Evolutionary conservation across 2,797 vertebrate species (phyloP).

Genomic region (Eleutherodactylus coqui): DNA sequence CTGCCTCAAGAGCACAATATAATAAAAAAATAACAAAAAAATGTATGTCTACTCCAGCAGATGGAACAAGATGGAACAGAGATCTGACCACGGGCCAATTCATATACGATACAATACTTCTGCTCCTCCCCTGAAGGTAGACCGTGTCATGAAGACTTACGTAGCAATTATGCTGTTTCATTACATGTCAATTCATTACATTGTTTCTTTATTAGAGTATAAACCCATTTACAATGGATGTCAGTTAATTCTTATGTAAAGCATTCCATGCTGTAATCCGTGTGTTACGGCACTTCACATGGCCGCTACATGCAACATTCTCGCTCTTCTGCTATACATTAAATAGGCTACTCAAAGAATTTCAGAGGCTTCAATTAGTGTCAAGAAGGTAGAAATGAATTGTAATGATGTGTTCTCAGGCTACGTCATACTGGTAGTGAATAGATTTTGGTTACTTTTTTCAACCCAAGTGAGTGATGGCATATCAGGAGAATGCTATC

Average conservation of each 20-base stretch:
- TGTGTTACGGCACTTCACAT: neutral
- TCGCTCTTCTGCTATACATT: neutral
- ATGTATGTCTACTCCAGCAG: conserved; percentile 71
- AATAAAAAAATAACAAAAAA: conserved; percentile 75
- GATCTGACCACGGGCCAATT: conserved; percentile 73
- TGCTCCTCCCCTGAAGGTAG: conserved; percentile 70
- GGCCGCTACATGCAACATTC: neutral
- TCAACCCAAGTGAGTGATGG: no score
- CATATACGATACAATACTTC: conserved; percentile 74
- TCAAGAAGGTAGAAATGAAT: neutral
- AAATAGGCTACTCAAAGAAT: neutral
- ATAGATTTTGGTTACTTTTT: no score
- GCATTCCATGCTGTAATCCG: neutral
- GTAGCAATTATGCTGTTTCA: neutral
- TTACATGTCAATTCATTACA: neutral
- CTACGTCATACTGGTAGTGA: no score
- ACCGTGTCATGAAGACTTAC: neutral
- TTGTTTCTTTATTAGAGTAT: neutral
- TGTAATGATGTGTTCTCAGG: no score
- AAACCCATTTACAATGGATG: no score
- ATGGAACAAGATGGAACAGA: conserved; percentile 80
- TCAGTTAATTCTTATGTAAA: neutral
- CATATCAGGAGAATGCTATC: no score
- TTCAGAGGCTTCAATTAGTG: neutral
- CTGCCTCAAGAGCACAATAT: conserved; percentile 83